Percentiles rank a stretch among this genome's conserved stretches.
Evolutionary conservation across 2,797 vertebrate species (phyloP).

Genomic region (Cyprinella venusta): DNA sequence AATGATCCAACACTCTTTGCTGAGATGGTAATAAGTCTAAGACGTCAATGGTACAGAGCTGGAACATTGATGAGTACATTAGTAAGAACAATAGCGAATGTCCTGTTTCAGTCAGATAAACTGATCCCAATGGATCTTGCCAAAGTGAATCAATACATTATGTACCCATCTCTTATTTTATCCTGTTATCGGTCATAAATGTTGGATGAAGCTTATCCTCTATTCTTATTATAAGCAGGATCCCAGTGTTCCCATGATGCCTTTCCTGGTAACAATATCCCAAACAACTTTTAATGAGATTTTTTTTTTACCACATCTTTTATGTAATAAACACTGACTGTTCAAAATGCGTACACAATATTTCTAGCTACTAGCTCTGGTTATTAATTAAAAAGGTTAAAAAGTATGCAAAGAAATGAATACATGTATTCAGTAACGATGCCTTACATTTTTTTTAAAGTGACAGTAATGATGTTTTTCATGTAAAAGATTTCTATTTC

Average conservation of each 20-base stretch:
- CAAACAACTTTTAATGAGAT: background rate
- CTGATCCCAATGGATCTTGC: background rate
- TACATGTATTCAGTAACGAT: no score
- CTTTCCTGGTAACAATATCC: background rate
- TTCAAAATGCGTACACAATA: no score
- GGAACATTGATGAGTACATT: background rate
- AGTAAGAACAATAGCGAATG: background rate
- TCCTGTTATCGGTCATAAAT: background rate
- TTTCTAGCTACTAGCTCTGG: no score
- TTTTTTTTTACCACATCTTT: background rate
- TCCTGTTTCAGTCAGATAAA: conserved; percentile 19
- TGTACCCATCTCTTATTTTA: background rate
- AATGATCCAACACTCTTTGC: background rate
- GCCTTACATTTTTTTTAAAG: no score
- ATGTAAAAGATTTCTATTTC: no score
- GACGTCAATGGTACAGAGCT: conserved; percentile 60
- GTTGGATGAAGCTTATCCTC: background rate
- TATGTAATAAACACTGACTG: background rate
- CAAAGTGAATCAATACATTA: background rate
- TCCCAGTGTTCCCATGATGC: background rate
- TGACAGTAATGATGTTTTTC: no score
- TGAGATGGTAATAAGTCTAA: conserved; percentile 22
- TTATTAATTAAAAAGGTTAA: no score
- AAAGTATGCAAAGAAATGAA: no score
- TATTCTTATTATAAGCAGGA: background rate